These are phyloP conservation scores for Sparidentex hasta DNA, from an alignment of 2,797 vertebrate species.

Conservation along the genomic window DNA sequence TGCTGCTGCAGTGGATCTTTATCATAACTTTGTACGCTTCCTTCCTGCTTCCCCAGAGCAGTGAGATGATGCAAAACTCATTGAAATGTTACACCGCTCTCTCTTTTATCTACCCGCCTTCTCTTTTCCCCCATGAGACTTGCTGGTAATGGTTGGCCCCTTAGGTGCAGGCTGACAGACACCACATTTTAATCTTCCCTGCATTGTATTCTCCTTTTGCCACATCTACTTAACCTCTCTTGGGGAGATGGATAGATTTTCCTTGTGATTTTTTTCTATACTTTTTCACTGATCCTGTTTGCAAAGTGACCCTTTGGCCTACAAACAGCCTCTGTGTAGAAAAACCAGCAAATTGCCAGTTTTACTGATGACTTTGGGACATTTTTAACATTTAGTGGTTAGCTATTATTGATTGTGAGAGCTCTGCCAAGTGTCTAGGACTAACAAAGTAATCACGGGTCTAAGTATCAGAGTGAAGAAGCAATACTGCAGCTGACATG, in stretches of 20 bases:
- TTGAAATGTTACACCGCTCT: conserved; percentile 54
- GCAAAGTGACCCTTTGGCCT: conserved; percentile 1
- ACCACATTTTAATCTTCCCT: conserved; percentile 63
- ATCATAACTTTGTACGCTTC: conserved; percentile 14
- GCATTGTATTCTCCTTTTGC: conserved; percentile 56
- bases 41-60: conserved; percentile 24
- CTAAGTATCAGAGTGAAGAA: background rate
- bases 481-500: background rate
- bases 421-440: background rate
- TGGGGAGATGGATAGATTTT: conserved; percentile 30
- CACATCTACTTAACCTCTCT: conserved; percentile 53
- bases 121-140: conserved; percentile 28
- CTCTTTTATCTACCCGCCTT: conserved; percentile 44
- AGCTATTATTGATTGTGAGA: background rate
- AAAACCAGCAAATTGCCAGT: conserved; percentile 3
- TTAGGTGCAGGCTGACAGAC: conserved; percentile 48
- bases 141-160: conserved; percentile 41
- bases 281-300: conserved; percentile 12
- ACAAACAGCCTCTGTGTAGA: background rate
- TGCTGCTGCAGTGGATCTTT: conserved; percentile 23
- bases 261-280: background rate
- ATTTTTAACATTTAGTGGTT: background rate
- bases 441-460: background rate
- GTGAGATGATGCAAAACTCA: conserved; percentile 61
- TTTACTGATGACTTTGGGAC: background rate